These are phyloP conservation scores for Eumeta japonica DNA, from an alignment of 1,140 invertebrate genomes.

Conservation along the genomic window DNA sequence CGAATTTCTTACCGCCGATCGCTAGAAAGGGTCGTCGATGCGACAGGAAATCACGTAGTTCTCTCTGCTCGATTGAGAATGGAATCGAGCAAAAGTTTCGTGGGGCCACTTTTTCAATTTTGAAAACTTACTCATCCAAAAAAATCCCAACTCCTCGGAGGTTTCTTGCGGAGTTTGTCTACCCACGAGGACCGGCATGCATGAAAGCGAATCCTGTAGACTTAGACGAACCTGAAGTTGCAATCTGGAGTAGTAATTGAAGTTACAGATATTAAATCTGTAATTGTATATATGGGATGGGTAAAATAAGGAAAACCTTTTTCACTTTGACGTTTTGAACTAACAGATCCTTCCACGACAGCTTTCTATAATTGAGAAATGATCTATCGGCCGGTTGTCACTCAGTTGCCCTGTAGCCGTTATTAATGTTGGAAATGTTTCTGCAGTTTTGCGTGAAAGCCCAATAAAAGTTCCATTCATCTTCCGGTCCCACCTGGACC, in stretches of 20 bases:
- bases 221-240: constrained; percentile 95
- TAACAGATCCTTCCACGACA: constrained; percentile 90
- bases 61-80: constrained; percentile 77
- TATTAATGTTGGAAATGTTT: constrained; percentile 87
- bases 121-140: constrained; percentile 81
- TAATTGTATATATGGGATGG: too few species aligned
- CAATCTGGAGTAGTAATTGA: constrained; percentile 94
- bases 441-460: constrained; percentile 84
- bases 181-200: constrained; percentile 96
- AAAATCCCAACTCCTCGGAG: constrained; percentile 85
- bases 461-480: constrained; percentile 97
- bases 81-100: constrained; percentile 75
- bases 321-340: constrained; percentile 96
- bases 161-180: constrained; percentile 94
- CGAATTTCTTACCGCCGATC: constrained; percentile 87
- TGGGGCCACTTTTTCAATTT: constrained; percentile 83
- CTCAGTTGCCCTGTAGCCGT: constrained; percentile 83
- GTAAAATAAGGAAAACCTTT: too few species aligned
- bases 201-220: constrained; percentile 87
- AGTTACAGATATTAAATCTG: constrained; percentile 91
- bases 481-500: constrained; percentile 83
- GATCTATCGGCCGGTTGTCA: constrained; percentile 88
- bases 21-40: constrained; percentile 81
- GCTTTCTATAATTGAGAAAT: constrained; percentile 93
- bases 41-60: constrained; percentile 89